Evolutionary conservation across 2,113 vertebrate species (phyloP).

Genomic region (Hydrolagus affinis): DNA sequence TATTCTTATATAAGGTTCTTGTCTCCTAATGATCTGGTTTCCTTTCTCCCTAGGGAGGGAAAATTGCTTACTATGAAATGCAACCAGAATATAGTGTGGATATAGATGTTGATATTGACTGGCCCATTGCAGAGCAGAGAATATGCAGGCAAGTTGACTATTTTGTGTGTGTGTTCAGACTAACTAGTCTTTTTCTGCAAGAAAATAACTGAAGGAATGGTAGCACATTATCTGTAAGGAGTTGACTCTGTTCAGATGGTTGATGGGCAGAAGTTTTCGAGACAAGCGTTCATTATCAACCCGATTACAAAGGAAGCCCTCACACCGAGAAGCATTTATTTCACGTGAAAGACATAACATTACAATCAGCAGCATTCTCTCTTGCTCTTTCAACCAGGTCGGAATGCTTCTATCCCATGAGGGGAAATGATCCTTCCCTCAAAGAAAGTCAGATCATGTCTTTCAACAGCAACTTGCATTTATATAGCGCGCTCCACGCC

Average conservation of each 20-base stretch:
- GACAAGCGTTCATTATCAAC: too few relatives aligned
- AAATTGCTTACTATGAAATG: constrained; percentile 85
- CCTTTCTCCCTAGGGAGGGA: constrained; percentile 63
- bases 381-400: background rate
- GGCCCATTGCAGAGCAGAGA: constrained; percentile 92
- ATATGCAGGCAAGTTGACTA: constrained; percentile 67
- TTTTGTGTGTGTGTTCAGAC: background rate
- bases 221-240: too few relatives aligned
- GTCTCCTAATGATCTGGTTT: background rate
- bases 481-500: too few relatives aligned
- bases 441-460: background rate
- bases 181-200: too few relatives aligned
- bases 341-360: background rate
- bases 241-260: too few relatives aligned
- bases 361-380: background rate
- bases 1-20: background rate
- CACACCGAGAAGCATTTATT: too few relatives aligned
- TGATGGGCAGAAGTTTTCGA: too few relatives aligned
- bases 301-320: too few relatives aligned
- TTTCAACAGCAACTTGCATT: too few relatives aligned
- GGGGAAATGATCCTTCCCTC: background rate
- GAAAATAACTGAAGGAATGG: too few relatives aligned
- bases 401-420: background rate
- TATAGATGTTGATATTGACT: constrained; percentile 92
- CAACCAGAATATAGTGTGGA: constrained; percentile 80